These are phyloP conservation scores for Notamacropus eugenii DNA, from an alignment of 2,797 vertebrate genomes.

Conservation along the genomic window DNA sequence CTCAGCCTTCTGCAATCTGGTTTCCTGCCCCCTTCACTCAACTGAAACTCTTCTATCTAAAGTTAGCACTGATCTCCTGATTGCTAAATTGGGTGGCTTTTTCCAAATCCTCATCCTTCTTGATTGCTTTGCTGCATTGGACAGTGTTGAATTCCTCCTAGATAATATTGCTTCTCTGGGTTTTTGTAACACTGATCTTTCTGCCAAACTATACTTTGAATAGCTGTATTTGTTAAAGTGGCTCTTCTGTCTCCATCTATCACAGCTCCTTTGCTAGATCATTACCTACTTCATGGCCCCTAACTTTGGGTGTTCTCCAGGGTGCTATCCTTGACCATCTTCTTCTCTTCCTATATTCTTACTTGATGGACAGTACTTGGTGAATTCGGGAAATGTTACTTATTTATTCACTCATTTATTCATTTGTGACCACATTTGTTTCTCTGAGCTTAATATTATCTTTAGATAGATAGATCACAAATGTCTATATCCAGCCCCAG, in stretches of 20 bases:
- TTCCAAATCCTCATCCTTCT: not conserved
- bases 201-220: not conserved
- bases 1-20: not conserved
- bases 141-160: not conserved
- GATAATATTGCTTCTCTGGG: not conserved
- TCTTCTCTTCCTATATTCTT: not conserved
- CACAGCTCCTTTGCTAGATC: not conserved
- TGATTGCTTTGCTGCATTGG: not conserved
- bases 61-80: not conserved
- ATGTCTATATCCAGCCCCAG: not conserved
- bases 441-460: not conserved
- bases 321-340: not conserved
- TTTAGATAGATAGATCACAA: not conserved
- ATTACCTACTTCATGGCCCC: not conserved
- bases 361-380: not conserved
- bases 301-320: not conserved
- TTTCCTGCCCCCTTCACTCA: not conserved
- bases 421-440: not conserved
- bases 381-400: not conserved
- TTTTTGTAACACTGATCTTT: not conserved
- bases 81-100: not conserved
- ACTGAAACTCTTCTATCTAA: not conserved
- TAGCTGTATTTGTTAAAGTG: not conserved
- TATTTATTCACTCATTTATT: not conserved
- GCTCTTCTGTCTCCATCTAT: not conserved